Percentiles rank a stretch among this genome's conserved stretches.
Evolutionary conservation across 2,888 invertebrate genomes (phyloP).

Genomic region (Drosophila eohydei): DNA sequence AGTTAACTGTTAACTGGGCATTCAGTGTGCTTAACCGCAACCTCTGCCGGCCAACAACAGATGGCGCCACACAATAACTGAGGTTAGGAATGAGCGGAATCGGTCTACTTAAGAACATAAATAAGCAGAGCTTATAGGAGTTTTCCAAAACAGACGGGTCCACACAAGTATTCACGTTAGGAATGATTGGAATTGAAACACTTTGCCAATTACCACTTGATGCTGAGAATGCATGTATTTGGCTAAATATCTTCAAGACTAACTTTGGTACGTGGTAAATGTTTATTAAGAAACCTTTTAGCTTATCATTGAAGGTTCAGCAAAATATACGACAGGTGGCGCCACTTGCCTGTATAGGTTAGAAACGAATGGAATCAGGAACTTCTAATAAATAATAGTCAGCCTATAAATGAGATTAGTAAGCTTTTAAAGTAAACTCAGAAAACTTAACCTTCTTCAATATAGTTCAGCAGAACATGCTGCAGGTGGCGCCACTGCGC

Average conservation of each 20-base stretch:
- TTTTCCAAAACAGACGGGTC: background rate
- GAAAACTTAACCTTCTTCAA: background rate
- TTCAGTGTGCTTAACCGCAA: conserved; percentile 9
- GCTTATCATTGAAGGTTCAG: background rate
- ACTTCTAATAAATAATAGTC: background rate
- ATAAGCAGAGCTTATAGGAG: too few relatives aligned
- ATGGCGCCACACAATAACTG: background rate
- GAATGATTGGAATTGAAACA: background rate
- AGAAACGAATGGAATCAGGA: conserved; percentile 4
- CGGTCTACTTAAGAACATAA: background rate
- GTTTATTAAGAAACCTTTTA: too few relatives aligned
- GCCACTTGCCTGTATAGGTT: background rate
- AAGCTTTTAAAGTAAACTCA: too few relatives aligned
- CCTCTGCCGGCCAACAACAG: conserved; percentile 14
- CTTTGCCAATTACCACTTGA: too few relatives aligned
- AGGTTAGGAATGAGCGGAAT: conserved; percentile 10
- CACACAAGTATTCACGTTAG: too few relatives aligned
- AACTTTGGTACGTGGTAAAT: too few relatives aligned
- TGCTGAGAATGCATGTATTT: background rate
- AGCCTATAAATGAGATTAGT: background rate
- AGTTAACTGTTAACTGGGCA: conserved; percentile 57
- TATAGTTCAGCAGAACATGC: background rate
- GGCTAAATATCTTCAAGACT: too few relatives aligned
- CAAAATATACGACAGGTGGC: background rate
- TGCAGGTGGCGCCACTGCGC: conserved; percentile 11